These are phyloP conservation scores for Coregonus suidteri DNA, from an alignment of 2,797 vertebrate species.

Conservation along the genomic window DNA sequence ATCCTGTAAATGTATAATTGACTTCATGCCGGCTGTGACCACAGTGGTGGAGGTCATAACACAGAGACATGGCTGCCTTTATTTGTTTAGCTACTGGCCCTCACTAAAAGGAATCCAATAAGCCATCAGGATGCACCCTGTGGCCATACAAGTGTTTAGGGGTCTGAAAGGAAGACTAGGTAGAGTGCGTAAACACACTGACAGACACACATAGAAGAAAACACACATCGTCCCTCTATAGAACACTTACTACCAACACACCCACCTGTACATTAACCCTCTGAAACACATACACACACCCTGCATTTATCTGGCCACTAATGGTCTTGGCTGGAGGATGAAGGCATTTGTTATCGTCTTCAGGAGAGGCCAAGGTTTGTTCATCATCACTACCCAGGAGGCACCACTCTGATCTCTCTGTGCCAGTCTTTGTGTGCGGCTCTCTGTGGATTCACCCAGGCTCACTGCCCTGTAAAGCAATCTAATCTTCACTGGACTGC, in stretches of 20 bases:
- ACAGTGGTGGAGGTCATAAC: neutral
- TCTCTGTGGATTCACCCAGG: neutral
- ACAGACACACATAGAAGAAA: constrained; percentile 9
- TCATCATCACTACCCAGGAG: neutral
- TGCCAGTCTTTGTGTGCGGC: neutral
- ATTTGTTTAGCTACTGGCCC: neutral
- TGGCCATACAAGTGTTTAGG: neutral
- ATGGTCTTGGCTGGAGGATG: no score
- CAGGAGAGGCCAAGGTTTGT: neutral
- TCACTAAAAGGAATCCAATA: neutral
- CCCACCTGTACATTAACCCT: neutral
- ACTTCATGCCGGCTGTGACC: neutral
- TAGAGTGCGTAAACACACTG: constrained; percentile 2
- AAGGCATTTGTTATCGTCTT: neutral
- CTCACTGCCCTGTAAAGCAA: neutral
- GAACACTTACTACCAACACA: neutral
- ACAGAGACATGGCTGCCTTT: neutral
- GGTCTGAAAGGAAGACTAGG: neutral
- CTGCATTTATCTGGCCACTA: no score
- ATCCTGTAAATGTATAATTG: neutral
- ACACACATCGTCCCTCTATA: constrained; percentile 3
- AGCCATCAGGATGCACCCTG: neutral
- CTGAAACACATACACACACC: no score
- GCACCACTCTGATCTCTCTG: neutral
- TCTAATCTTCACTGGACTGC: no score